Percentiles rank a stretch among this genome's conserved stretches.
Conservation (phyloP, 1,140 invertebrate species). For the Drosophila burlai region DNA sequence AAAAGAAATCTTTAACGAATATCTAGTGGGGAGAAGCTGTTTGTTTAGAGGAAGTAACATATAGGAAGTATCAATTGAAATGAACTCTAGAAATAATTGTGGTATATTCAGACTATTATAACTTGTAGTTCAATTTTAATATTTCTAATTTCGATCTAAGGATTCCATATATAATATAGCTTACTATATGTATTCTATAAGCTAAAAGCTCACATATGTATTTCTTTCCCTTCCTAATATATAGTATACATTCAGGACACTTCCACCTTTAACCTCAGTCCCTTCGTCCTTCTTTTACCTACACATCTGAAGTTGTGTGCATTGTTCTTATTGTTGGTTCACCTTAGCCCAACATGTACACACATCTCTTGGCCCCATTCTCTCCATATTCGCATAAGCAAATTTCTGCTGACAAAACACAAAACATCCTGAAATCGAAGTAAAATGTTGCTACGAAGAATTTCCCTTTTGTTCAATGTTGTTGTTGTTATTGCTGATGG, state of each 20-base stretch:
- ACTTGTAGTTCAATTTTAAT: not conserved
- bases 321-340: constrained; percentile 53
- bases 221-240: constrained; percentile 10
- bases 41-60: not conserved
- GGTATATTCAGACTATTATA: no score
- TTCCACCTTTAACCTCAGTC: not conserved
- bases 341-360: constrained; percentile 56
- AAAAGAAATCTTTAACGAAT: constrained; percentile 22
- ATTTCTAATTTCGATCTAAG: not conserved
- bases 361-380: constrained; percentile 19
- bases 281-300: not conserved
- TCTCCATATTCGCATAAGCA: constrained; percentile 51
- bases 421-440: constrained; percentile 78
- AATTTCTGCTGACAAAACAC: constrained; percentile 81
- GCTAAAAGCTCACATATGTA: not conserved
- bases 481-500: constrained; percentile 46
- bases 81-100: not conserved
- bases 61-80: not conserved
- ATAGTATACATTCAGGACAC: not conserved
- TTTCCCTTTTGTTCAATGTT: constrained; percentile 59
- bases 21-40: not conserved
- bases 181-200: not conserved
- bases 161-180: not conserved
- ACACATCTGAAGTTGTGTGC: constrained; percentile 14
- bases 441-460: constrained; percentile 75